Evolutionary conservation across 2,113 vertebrate species (phyloP).

Genomic region (Pangasianodon gigas): DNA sequence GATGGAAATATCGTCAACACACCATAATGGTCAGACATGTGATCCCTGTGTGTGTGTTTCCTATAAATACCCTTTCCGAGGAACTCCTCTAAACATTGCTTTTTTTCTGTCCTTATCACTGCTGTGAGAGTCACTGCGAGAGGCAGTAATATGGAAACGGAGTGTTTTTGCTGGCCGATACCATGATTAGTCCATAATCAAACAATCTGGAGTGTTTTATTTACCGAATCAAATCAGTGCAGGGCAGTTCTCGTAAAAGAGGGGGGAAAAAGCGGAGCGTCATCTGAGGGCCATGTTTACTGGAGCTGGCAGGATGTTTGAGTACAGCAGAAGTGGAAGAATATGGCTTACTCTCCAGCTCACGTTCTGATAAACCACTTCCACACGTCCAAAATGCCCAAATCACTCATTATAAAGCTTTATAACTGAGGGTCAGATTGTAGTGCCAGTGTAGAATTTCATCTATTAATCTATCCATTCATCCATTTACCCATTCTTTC

Average conservation of each 20-base stretch:
- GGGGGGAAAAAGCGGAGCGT: no score
- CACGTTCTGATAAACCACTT: not conserved
- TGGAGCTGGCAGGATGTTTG: slow-evolving; percentile 6
- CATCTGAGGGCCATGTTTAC: not conserved
- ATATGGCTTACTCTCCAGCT: not conserved
- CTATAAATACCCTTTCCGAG: not conserved
- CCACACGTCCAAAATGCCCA: not conserved
- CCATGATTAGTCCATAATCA: not conserved
- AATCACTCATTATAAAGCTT: not conserved
- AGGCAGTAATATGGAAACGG: slow-evolving; percentile 25
- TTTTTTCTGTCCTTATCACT: not conserved
- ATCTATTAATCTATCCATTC: not conserved
- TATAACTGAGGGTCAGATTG: not conserved
- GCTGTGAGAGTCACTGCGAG: not conserved
- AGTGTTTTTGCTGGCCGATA: slow-evolving; percentile 3
- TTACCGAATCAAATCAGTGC: slow-evolving; percentile 2
- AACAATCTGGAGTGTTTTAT: slow-evolving; percentile 41
- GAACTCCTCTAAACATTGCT: not conserved
- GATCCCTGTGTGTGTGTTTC: not conserved
- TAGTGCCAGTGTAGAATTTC: not conserved
- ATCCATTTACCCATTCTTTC: not conserved
- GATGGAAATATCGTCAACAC: slow-evolving; percentile 9
- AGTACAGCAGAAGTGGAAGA: not conserved
- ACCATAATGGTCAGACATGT: not conserved
- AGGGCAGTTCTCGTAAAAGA: slow-evolving; percentile 25